Evolutionary conservation across 2,113 vertebrate species (phyloP).

Genomic region (Azemiops feae): DNA sequence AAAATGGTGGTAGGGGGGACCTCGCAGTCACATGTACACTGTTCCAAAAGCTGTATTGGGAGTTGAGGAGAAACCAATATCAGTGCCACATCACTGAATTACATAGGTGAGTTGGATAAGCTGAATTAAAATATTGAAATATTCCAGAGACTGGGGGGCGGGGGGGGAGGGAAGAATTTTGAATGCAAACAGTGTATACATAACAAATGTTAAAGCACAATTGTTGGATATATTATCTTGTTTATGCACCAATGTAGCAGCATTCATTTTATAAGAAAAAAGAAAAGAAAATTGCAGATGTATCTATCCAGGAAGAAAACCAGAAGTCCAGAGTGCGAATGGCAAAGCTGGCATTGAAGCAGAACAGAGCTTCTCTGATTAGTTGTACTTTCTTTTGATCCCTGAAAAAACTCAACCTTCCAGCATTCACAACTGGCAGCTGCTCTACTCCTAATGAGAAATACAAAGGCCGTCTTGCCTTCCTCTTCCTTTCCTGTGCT

Average conservation of each 20-base stretch:
- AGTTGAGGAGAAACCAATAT: neutral
- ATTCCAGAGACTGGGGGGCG: neutral
- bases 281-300: neutral
- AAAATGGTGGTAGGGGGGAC: neutral
- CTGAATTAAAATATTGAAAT: neutral
- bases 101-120: neutral
- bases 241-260: neutral
- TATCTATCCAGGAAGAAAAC: neutral
- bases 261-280: neutral
- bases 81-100: neutral
- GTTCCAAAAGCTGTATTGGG: neutral
- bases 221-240: neutral
- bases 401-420: conserved; percentile 42
- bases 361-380: neutral
- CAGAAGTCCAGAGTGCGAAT: neutral
- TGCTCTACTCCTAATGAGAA: conserved; percentile 65
- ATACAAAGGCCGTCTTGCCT: conserved; percentile 69
- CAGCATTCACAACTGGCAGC: conserved; percentile 54
- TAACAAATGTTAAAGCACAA: neutral
- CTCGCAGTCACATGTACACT: neutral
- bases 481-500: conserved; percentile 70
- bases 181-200: neutral
- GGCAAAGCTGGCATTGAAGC: conserved; percentile 15
- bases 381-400: conserved; percentile 18
- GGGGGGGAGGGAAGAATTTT: neutral